Evolutionary conservation across 35 echinoderm and acorn worm genomes (phyloP), one percentile per base, ranked within the genome.

Genomic region (Patiria miniata): DNA sequence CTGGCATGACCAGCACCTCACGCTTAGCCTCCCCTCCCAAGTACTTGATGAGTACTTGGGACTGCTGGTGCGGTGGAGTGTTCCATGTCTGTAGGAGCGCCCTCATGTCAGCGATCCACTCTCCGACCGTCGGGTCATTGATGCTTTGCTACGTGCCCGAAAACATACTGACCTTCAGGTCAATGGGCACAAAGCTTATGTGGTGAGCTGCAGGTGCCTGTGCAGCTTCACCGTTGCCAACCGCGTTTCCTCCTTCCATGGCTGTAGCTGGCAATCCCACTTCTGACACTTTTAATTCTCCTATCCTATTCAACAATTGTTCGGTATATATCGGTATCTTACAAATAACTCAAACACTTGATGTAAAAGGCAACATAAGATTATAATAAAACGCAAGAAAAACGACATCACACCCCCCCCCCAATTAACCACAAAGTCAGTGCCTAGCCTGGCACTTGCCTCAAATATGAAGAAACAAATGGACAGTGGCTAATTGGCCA

Each of bases 231-330:
- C 53, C 53, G 53, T 56, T 56, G 53, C 53, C 53, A 56, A 56
- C 53, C 53, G 53, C 53, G n/a, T 56, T n/a, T 56, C 53, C 53
- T n/a, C 53, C 53, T 56, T 56, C 53, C 53, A 56, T 56, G 2
- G 53, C 53, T 56, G 14, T 56, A 56, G 53, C 53, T n/a, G n/a
- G 2, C n/a, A 56, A 56, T 56, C 53, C 53, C 53, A 56, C 53
- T 56, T 56, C 53, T 56, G 53, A 56, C 53, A 56, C 53, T 56
- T 56, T 12, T 56, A n/a, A 56, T n/a, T n/a, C n/a, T n/a, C n/a
- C n/a, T n/a, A n/a, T n/a, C n/a, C n/a, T n/a, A n/a, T n/a, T n/a
- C n/a, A n/a, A n/a, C n/a, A n/a, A n/a, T n/a, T n/a, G n/a, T n/a
- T n/a, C n/a, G n/a, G n/a, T n/a, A n/a, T n/a, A n/a, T n/a, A n/a